Evolutionary conservation across 2,888 invertebrate genomes (phyloP).

Genomic region (Thymelicus sylvestris): DNA sequence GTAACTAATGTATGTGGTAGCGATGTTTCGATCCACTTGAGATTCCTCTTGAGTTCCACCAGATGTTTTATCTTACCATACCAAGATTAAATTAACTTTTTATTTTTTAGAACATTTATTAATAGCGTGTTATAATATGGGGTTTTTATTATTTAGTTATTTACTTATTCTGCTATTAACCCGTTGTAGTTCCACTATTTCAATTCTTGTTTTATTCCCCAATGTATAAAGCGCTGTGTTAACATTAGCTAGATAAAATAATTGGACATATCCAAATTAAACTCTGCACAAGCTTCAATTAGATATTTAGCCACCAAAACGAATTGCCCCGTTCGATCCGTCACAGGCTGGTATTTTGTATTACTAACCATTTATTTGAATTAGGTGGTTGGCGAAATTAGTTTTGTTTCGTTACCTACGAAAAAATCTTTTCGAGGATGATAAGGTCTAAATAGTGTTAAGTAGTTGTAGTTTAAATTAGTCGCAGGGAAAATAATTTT

Average conservation of each 20-base stretch:
- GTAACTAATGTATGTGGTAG: neutral
- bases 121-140: neutral
- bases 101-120: neutral
- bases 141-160: neutral
- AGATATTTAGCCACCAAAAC: slow-evolving; percentile 44
- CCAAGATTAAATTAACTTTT: too few relatives aligned
- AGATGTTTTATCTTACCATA: too few relatives aligned
- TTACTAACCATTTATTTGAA: slow-evolving; percentile 32
- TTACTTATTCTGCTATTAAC: neutral
- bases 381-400: slow-evolving; percentile 10
- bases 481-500: too few relatives aligned
- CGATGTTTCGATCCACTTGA: too few relatives aligned
- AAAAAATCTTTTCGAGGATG: too few relatives aligned
- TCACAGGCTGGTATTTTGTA: slow-evolving; percentile 39
- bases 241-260: slow-evolving; percentile 22
- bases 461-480: too few relatives aligned
- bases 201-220: slow-evolving; percentile 10
- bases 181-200: neutral
- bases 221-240: slow-evolving; percentile 10
- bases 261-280: slow-evolving; percentile 29
- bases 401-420: neutral
- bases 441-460: too few relatives aligned
- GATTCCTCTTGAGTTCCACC: too few relatives aligned
- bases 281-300: slow-evolving; percentile 32
- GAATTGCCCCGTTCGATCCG: slow-evolving; percentile 45